A percentile compares a stretch with the other conserved stretches of the same genome.
phyloP scores from a whole-genome alignment of 2,888 invertebrate genomes.

The Euclidia mi region DNA sequence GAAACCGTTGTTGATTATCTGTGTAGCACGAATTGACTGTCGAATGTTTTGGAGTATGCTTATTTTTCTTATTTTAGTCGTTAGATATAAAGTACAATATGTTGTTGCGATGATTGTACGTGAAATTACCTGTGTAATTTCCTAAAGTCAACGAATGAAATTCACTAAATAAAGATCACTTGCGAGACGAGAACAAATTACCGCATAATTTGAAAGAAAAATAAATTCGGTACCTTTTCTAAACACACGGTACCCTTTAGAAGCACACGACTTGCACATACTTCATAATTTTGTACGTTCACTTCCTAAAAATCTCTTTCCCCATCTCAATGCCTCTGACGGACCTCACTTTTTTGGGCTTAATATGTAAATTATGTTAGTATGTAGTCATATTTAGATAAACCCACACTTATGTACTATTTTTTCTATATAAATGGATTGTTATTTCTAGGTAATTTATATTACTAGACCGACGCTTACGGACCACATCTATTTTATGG shows the following conservation, averaged over 20 bases:
- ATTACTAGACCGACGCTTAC: conserved; percentile 13
- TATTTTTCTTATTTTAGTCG: conserved; percentile 48
- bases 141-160: conserved; percentile 34
- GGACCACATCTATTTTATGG: conserved; percentile 3
- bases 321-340: conserved; percentile 49
- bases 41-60: conserved; percentile 36
- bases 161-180: conserved; percentile 26
- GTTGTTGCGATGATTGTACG: conserved; percentile 43
- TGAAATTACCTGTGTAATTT: conserved; percentile 37
- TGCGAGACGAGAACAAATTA: conserved; percentile 36
- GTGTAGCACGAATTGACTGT: conserved; percentile 17
- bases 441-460: conserved; percentile 37
- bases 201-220: conserved; percentile 30
- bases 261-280: conserved; percentile 35
- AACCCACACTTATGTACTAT: conserved; percentile 42
- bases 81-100: conserved; percentile 61
- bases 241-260: too few species aligned
- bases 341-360: conserved; percentile 66
- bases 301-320: conserved; percentile 40
- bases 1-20: conserved; percentile 22
- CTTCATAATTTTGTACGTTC: conserved; percentile 27
- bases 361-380: conserved; percentile 44
- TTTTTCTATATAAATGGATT: conserved; percentile 39
- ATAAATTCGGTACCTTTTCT: conserved; percentile 10
- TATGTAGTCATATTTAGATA: conserved; percentile 47